Conservation (phyloP, 2,797 vertebrate species). For the Macropodus opercularis region DNA sequence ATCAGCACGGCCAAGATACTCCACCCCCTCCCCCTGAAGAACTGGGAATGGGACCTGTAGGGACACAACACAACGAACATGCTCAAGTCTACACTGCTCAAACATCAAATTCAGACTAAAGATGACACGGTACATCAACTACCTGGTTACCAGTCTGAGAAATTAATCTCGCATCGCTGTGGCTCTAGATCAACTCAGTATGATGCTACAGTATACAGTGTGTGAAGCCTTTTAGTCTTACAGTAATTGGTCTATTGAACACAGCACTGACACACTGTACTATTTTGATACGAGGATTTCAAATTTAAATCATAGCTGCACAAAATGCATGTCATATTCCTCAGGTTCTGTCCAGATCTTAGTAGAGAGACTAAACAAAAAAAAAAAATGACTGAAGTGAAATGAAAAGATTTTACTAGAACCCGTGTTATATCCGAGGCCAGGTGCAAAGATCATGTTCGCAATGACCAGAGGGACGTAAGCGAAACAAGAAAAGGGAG, state of each 20-base stretch:
- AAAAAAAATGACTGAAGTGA: too few relatives aligned
- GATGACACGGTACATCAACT: neutral
- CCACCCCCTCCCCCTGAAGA: constrained; percentile 97
- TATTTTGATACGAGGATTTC: too few relatives aligned
- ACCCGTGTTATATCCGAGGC: neutral
- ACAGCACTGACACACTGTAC: neutral
- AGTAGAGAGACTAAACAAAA: too few relatives aligned
- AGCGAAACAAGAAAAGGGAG: constrained; percentile 14
- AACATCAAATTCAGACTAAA: neutral
- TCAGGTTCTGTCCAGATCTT: too few relatives aligned
- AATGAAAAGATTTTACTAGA: too few relatives aligned
- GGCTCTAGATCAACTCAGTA: too few relatives aligned
- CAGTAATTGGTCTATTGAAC: too few relatives aligned
- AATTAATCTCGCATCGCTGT: too few relatives aligned
- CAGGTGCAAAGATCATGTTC: neutral
- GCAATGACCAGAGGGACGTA: neutral
- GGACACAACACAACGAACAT: constrained; percentile 34
- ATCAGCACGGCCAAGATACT: constrained; percentile 93
- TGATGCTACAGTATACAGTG: neutral
- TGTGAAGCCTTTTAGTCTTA: neutral
- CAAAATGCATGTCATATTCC: too few relatives aligned
- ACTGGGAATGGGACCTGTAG: constrained; percentile 93
- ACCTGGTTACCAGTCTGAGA: neutral
- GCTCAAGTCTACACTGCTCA: constrained; percentile 10
- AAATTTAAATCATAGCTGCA: too few relatives aligned